Percentiles rank a stretch among this genome's conserved stretches.
Evolutionary conservation across 2,888 invertebrate species (phyloP).

Genomic region (Xanthia icteritia): DNA sequence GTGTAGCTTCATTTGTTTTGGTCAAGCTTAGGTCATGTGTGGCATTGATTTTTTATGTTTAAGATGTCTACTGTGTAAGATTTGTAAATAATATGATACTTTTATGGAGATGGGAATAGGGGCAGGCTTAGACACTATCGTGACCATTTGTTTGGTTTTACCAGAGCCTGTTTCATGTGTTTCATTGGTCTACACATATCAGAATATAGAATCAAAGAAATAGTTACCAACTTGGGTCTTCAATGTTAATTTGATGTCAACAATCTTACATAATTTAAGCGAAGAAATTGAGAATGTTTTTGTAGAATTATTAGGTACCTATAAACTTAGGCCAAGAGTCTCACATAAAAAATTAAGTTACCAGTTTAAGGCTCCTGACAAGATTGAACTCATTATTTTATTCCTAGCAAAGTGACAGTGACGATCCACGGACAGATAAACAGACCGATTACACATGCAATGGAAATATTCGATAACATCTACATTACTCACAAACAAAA

Average conservation of each 20-base stretch:
- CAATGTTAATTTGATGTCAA: no score
- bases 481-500: conserved; percentile 52
- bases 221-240: no score
- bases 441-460: conserved; percentile 69
- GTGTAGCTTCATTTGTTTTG: conserved; percentile 33
- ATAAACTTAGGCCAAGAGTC: no score
- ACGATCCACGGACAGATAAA: conserved; percentile 72
- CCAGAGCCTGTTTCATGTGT: no score
- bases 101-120: conserved; percentile 17
- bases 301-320: no score
- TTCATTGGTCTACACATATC: no score
- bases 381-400: conserved; percentile 58
- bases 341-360: background rate
- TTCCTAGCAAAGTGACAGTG: conserved; percentile 69
- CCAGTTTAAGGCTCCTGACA: conserved; percentile 25
- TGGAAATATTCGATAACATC: conserved; percentile 74
- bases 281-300: no score
- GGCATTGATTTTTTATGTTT: conserved; percentile 28
- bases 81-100: conserved; percentile 3
- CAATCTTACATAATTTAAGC: no score
- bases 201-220: no score
- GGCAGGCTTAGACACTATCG: no score
- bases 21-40: conserved; percentile 27
- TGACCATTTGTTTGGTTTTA: no score
- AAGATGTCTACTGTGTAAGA: conserved; percentile 11